Base-by-base conservation (phyloP, 2,113 vertebrate species). In the Cyanoramphus novaezelandiae region DNA sequence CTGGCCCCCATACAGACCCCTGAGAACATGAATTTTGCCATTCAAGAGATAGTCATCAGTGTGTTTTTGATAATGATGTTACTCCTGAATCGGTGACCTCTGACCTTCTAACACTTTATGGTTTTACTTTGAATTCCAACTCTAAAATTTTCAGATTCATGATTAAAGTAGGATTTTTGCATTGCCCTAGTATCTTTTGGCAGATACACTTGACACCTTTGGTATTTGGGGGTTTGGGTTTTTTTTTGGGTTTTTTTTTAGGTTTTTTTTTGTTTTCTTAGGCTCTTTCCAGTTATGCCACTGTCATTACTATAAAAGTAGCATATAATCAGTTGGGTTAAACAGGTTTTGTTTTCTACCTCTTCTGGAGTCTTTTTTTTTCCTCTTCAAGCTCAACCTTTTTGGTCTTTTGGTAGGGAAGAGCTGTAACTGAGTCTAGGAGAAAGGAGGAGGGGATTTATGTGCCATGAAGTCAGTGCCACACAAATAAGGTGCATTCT, bases 381-480 rank as follows among this genome's bases (percentile, higher is more conserved):
- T 29, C 20, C 13, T 67, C 39, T 97, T 97, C 43, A 49, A 71
- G 69, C 33, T 90, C 41, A 94, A 71, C 53, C 60, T 47, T 96
- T 84, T 37, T 50, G 43, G 28, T 57, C 44, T 96, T 92, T 78
- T 46, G 57, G 31, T 49, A 39, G 39, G n/a, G 62, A 60, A 86
- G 85, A 95, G 57, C 60, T 80, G 60, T 70, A 82, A 52, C 57
- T 67, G 35, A 85, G 41, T 89, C 47, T 87, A 69, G 72, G 78
- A 88, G 80, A 79, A 91, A 39, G 60, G 85, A 88, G 39, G 64
- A 77, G 63, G 84, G 76, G 68, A 79, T 93, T 78, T 65, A 49
- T 29, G 90, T 96, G 88, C 95, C 96, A 96, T 92, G 69, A 91
- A 84, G 90, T 96, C 95, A 93, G 91, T 97, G 95, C 94, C 95